phyloP scores from a whole-genome alignment of 2,888 invertebrate species.

The Meliscaeva auricollis region DNA sequence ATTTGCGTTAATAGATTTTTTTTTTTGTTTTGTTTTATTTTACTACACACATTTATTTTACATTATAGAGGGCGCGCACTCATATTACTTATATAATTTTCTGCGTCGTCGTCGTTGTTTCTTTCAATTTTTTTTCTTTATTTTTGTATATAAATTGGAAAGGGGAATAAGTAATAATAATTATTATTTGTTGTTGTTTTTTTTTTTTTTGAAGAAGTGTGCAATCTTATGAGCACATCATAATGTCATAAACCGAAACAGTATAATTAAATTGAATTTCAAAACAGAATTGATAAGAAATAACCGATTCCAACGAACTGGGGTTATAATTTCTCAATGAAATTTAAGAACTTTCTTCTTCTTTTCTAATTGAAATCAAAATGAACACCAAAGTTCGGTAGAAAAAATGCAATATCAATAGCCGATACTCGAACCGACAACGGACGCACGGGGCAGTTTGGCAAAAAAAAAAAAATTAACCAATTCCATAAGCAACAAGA shows the following conservation, averaged over 20 bases:
- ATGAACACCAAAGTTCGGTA: neutral
- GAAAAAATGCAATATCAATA: constrained; percentile 4
- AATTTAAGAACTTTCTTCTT: neutral
- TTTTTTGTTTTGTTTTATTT: constrained; percentile 6
- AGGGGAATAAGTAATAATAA: constrained; percentile 22
- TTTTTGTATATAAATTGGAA: constrained; percentile 24
- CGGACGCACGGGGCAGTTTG: neutral
- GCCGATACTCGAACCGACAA: constrained; percentile 28
- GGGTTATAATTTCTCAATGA: neutral
- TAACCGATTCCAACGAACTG: neutral
- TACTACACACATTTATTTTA: constrained; percentile 29
- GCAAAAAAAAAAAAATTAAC: neutral
- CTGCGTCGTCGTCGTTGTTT: constrained; percentile 27
- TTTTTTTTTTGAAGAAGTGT: constrained; percentile 53
- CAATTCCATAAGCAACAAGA: neutral
- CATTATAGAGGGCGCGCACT: constrained; percentile 62
- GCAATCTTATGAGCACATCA: constrained; percentile 66
- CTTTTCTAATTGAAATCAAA: neutral
- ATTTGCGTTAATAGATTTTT: constrained; percentile 43
- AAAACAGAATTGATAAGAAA: constrained; percentile 1
- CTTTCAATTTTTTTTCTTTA: neutral
- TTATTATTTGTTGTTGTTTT: neutral
- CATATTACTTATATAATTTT: constrained; percentile 69
- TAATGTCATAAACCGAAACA: constrained; percentile 29
- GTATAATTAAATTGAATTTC: constrained; percentile 14